phyloP scores from a whole-genome alignment of 2,113 vertebrate species.

The Mastomys natalensis region DNA sequence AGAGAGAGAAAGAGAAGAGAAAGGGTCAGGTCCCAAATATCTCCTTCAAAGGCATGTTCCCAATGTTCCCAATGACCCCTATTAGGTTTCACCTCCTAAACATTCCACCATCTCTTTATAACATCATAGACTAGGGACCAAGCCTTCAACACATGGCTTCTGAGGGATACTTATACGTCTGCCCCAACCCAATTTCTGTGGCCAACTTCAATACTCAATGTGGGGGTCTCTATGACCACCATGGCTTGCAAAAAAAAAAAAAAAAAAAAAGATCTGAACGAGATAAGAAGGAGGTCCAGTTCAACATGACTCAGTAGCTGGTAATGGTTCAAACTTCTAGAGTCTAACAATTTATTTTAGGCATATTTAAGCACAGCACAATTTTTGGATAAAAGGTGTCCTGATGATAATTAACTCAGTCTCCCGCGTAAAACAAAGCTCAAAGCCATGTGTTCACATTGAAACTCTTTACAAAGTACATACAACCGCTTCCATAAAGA shows the following conservation, averaged over 20 bases:
- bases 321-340: neutral
- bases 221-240: neutral
- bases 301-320: neutral
- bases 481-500: neutral
- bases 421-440: neutral
- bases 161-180: neutral
- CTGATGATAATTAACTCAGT: neutral
- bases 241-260: neutral
- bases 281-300: neutral
- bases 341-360: neutral
- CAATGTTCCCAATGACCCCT: neutral
- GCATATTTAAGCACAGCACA: neutral
- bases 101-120: neutral
- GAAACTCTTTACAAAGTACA: neutral
- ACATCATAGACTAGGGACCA: neutral
- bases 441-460: neutral
- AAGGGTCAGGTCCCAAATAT: neutral
- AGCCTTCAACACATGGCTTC: neutral
- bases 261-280: neutral
- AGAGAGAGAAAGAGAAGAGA: too few relatives aligned
- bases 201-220: neutral
- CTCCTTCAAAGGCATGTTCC: neutral
- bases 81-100: neutral
- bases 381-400: neutral
- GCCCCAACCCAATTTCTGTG: neutral